Conservation (phyloP, 2,797 vertebrate genomes). For the Alauda arvensis region DNA sequence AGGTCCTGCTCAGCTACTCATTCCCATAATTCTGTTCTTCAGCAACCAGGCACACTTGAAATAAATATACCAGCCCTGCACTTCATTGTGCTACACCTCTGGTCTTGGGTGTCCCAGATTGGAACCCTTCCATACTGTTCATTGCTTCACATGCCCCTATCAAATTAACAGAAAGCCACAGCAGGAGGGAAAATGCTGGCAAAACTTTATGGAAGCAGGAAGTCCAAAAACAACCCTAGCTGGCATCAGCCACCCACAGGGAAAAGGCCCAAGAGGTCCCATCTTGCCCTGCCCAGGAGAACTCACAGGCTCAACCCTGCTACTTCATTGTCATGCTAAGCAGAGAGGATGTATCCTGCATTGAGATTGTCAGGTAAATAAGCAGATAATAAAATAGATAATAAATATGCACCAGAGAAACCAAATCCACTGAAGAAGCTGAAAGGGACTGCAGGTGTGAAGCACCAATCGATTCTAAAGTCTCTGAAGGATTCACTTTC, state of each 20-base stretch:
- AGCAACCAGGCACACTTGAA: neutral
- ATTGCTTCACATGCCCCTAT: neutral
- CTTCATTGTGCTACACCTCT: neutral
- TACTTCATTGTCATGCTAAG: neutral
- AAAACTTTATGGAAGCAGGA: neutral
- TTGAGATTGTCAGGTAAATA: neutral
- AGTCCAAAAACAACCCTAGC: neutral
- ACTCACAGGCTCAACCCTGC: neutral
- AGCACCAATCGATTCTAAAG: constrained; percentile 24
- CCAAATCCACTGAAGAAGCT: constrained; percentile 42
- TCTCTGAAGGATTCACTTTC: constrained; percentile 45
- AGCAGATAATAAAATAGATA: constrained; percentile 30
- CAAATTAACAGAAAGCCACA: neutral
- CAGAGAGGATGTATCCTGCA: neutral
- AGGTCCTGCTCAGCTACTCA: neutral
- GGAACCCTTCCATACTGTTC: neutral
- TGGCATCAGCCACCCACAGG: neutral
- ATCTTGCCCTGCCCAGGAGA: neutral
- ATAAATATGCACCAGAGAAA: constrained; percentile 24
- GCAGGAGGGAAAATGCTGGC: neutral
- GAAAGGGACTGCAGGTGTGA: neutral
- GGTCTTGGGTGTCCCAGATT: neutral
- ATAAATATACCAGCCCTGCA: neutral
- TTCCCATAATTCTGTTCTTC: neutral
- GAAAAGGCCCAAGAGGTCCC: neutral